These are phyloP conservation scores for Pollimyrus isidori DNA, from an alignment of 2,113 vertebrate species.

Conservation along the genomic window DNA sequence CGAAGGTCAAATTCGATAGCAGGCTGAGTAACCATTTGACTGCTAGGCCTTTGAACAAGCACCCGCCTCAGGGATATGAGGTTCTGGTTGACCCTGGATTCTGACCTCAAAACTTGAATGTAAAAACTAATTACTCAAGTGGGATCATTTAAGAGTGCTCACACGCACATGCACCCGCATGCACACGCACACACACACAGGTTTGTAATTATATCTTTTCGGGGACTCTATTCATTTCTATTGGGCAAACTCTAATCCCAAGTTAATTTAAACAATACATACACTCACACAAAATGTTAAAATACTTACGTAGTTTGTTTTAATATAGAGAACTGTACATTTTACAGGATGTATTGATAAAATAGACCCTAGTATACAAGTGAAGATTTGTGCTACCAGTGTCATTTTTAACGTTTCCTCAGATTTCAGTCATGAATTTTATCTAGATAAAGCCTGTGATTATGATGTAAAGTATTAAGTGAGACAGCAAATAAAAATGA, in stretches of 20 bases:
- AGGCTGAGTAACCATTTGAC: neutral
- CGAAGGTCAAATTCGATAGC: neutral
- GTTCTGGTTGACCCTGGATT: neutral
- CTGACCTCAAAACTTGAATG: neutral
- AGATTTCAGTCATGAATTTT: neutral
- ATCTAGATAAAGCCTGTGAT: neutral
- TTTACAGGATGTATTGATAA: neutral
- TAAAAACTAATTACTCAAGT: neutral
- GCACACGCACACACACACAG: too few species aligned
- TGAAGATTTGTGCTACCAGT: neutral
- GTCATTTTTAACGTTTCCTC: neutral
- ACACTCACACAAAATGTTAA: neutral
- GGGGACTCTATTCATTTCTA: too few species aligned
- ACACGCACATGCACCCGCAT: too few species aligned
- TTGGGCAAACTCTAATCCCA: too few species aligned
- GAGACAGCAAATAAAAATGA: neutral
- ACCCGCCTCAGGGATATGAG: neutral
- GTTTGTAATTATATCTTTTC: too few species aligned
- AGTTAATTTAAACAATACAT: too few species aligned
- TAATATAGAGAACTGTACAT: neutral
- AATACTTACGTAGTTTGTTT: neutral
- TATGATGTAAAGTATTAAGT: neutral
- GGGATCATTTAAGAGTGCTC: neutral
- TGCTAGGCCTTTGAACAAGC: neutral
- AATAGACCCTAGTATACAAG: neutral